A percentile compares a stretch with the other conserved stretches of the same genome.
These are phyloP conservation scores for Hypolimnas misippus DNA, from an alignment of 2,888 invertebrate genomes.

Conservation along the genomic window DNA sequence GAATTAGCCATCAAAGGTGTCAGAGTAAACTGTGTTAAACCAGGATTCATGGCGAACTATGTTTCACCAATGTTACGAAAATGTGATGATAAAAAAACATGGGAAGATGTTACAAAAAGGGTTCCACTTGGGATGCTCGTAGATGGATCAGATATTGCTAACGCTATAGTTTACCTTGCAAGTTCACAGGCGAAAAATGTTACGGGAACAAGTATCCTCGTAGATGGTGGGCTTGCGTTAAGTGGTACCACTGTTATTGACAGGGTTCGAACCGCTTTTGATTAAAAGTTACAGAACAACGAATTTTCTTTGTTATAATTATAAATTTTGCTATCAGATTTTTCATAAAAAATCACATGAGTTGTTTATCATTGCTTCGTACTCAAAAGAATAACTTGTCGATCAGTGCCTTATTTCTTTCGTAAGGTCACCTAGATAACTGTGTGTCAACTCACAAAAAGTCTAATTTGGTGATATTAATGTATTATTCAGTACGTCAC, in stretches of 20 bases:
- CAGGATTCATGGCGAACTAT: slow-evolving; percentile 6
- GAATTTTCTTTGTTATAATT: no score
- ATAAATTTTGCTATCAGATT: no score
- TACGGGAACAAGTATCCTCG: slow-evolving; percentile 12
- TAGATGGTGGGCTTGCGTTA: slow-evolving; percentile 13
- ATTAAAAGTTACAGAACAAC: no score
- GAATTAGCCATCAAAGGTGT: slow-evolving; percentile 17
- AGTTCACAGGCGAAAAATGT: slow-evolving; percentile 17
- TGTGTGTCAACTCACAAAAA: no score
- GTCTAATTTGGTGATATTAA: no score
- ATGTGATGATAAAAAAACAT: neutral
- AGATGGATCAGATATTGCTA: slow-evolving; percentile 8
- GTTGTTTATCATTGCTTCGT: no score
- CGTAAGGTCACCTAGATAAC: no score
- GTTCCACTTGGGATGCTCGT: slow-evolving; percentile 12
- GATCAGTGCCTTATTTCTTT: no score
- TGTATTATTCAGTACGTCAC: no score
- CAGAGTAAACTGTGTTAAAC: slow-evolving; percentile 18
- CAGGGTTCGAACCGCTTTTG: slow-evolving; percentile 15
- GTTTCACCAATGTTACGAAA: slow-evolving; percentile 3
- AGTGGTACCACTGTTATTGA: slow-evolving; percentile 15
- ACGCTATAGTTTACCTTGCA: slow-evolving; percentile 12
- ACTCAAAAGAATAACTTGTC: no score
- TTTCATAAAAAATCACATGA: no score
- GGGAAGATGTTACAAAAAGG: slow-evolving; percentile 4